Evolutionary conservation across 2,888 invertebrate genomes (phyloP).

Genomic region (Theodoxus fluviatilis): DNA sequence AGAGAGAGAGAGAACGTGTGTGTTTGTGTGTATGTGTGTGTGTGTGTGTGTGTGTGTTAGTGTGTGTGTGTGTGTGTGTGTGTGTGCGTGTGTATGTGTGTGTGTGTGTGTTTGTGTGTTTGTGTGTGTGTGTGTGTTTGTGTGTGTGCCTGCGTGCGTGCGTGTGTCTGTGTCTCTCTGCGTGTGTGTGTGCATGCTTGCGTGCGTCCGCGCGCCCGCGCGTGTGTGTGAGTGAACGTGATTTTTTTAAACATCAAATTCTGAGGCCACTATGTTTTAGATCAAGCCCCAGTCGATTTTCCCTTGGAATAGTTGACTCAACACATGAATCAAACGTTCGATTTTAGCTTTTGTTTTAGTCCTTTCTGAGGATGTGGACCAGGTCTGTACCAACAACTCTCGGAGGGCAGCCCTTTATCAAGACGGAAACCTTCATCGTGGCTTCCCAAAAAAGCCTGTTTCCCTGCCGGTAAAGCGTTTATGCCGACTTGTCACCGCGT

Average conservation of each 20-base stretch:
- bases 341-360: too few species aligned
- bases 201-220: constrained; percentile 1
- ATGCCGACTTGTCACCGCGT: too few species aligned
- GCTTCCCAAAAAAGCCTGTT: too few species aligned
- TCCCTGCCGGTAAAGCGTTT: too few species aligned
- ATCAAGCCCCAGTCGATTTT: too few species aligned
- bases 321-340: too few species aligned
- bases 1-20: not conserved
- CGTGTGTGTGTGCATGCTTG: not conserved
- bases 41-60: not conserved
- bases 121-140: not conserved
- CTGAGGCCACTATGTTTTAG: too few species aligned
- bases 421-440: too few species aligned
- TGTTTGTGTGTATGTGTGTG: constrained; percentile 12
- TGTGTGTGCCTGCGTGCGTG: not conserved
- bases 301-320: too few species aligned
- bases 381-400: too few species aligned
- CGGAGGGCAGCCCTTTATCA: too few species aligned
- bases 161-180: not conserved
- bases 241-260: not conserved
- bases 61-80: constrained; percentile 2
- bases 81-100: not conserved
- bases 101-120: not conserved
- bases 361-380: too few species aligned
- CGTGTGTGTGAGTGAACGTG: not conserved